Conservation (phyloP, 2,797 vertebrate species). For the Natrix natrix region DNA sequence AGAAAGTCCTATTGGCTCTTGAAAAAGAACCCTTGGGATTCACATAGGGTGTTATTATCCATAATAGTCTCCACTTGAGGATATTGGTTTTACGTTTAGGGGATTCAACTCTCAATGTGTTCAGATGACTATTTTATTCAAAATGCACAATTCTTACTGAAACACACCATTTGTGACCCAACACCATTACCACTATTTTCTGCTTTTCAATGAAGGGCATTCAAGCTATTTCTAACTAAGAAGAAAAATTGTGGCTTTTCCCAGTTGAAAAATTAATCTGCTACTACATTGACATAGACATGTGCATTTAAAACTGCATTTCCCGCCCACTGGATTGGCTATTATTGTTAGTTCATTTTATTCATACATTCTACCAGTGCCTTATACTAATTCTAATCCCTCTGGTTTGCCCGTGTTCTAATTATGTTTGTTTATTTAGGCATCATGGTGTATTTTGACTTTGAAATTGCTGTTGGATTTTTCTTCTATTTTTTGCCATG, state of each 20-base stretch:
- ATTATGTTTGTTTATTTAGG: constrained; percentile 51
- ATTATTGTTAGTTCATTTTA: constrained; percentile 54
- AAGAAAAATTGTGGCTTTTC: not conserved
- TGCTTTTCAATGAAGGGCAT: not conserved
- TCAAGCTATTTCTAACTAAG: not conserved
- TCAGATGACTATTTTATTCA: not conserved
- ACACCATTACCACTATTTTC: not conserved
- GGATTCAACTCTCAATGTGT: not conserved
- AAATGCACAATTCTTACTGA: not conserved
- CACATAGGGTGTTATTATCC: not conserved
- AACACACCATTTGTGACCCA: not conserved
- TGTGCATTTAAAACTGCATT: constrained; percentile 29
- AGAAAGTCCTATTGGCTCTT: not conserved
- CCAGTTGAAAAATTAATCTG: not conserved
- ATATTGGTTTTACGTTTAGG: not conserved
- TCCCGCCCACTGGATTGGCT: constrained; percentile 33
- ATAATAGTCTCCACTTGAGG: not conserved
- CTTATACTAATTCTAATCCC: constrained; percentile 51
- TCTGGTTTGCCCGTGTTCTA: constrained; percentile 39
- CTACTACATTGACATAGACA: not conserved
- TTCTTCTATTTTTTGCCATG: not conserved
- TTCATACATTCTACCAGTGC: constrained; percentile 49
- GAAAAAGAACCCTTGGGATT: not conserved
- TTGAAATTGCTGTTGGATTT: constrained; percentile 12
- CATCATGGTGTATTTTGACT: constrained; percentile 22